Evolutionary conservation across 1,140 invertebrate genomes (phyloP).

Genomic region (Adelges cooleyi): DNA sequence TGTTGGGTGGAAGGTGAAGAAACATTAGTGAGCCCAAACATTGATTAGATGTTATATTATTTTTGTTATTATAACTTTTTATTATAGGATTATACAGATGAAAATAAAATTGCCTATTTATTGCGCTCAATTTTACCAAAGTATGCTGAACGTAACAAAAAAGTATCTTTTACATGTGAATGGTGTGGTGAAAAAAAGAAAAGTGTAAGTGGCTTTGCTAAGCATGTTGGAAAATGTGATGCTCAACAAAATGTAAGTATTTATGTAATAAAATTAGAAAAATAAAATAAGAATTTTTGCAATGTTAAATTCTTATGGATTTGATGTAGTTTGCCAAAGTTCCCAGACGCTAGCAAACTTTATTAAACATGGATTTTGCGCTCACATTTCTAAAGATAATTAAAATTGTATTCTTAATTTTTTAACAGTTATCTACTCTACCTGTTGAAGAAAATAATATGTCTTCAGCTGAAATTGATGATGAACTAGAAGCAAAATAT

Average conservation of each 20-base stretch:
- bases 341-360: too few species aligned
- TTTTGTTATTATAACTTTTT: neutral
- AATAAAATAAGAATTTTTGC: too few species aligned
- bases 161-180: conserved; percentile 42
- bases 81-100: conserved; percentile 16
- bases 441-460: too few species aligned
- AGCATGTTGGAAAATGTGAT: conserved; percentile 49
- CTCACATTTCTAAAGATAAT: too few species aligned
- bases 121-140: neutral
- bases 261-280: too few species aligned
- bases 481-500: too few species aligned
- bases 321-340: too few species aligned
- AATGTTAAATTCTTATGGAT: too few species aligned
- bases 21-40: conserved; percentile 9
- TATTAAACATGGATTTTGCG: too few species aligned
- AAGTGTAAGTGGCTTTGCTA: conserved; percentile 48
- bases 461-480: too few species aligned
- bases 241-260: conserved; percentile 43
- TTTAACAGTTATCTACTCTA: too few species aligned
- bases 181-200: conserved; percentile 43
- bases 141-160: neutral
- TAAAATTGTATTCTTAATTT: too few species aligned
- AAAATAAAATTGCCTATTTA: neutral
- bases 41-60: neutral
- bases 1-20: conserved; percentile 30